Percentiles rank a stretch among this genome's conserved stretches.
These are phyloP conservation scores for Paralichthys olivaceus DNA, from an alignment of 2,113 vertebrate genomes.

Conservation along the genomic window DNA sequence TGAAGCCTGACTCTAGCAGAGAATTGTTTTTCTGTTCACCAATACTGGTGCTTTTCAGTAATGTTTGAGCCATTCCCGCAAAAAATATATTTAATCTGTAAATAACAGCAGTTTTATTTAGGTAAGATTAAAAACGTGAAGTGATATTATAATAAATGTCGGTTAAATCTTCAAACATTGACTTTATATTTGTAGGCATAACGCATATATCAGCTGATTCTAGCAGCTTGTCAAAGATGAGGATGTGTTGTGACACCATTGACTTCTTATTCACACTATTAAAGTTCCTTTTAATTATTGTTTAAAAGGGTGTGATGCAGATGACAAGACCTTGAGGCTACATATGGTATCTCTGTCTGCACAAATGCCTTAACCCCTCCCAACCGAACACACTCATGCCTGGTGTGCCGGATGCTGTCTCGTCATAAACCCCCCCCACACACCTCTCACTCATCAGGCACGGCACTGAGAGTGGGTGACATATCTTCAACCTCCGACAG, in stretches of 20 bases:
- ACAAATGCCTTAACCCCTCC: conserved; percentile 25
- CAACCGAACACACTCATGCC: conserved; percentile 16
- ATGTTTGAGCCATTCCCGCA: neutral
- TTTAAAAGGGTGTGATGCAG: neutral
- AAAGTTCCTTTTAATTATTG: neutral
- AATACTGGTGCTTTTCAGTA: neutral
- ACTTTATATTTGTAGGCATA: neutral
- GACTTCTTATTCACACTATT: neutral
- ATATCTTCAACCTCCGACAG: conserved; percentile 51
- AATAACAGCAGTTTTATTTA: neutral
- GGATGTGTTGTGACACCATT: neutral
- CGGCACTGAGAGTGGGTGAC: conserved; percentile 39
- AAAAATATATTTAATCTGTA: neutral
- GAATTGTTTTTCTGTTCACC: neutral
- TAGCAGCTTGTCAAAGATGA: neutral
- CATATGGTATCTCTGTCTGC: conserved; percentile 19
- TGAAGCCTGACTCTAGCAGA: conserved; percentile 5
- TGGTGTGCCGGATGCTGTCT: conserved; percentile 35
- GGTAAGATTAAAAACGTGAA: neutral
- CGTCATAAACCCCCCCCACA: conserved; percentile 41
- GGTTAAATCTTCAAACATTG: neutral
- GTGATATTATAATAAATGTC: neutral
- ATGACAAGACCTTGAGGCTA: conserved; percentile 26
- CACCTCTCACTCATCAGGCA: conserved; percentile 34
- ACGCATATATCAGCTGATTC: neutral